Percentiles rank a stretch among this genome's conserved stretches.
These are phyloP conservation scores for Spea bombifrons DNA, from an alignment of 2,113 vertebrate genomes.

Conservation along the genomic window DNA sequence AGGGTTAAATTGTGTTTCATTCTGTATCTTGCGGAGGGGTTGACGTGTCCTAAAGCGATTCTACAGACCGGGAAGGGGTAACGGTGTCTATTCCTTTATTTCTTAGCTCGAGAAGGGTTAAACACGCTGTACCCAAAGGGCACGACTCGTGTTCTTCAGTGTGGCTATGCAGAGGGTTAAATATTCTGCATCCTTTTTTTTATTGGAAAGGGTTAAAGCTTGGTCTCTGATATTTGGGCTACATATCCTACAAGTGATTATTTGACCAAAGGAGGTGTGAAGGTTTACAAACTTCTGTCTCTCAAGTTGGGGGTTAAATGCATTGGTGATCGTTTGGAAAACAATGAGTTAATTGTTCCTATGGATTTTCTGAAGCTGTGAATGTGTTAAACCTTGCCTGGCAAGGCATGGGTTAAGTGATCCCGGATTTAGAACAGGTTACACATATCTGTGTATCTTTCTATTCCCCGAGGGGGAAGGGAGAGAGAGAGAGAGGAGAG, in stretches of 20 bases:
- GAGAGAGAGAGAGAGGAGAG: not conserved
- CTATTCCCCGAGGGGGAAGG: not conserved
- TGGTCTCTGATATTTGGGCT: too few species aligned
- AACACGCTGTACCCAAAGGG: too few species aligned
- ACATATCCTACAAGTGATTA: not conserved
- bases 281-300: too few species aligned
- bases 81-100: too few species aligned
- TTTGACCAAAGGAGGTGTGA: not conserved
- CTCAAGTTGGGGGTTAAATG: not conserved
- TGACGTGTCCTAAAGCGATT: not conserved
- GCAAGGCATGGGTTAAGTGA: not conserved
- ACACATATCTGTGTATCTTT: conserved; percentile 10
- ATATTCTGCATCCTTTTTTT: too few species aligned
- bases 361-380: not conserved
- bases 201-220: too few species aligned
- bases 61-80: too few species aligned
- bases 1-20: too few species aligned
- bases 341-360: not conserved
- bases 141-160: too few species aligned
- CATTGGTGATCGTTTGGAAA: not conserved
- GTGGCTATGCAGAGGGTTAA: too few species aligned
- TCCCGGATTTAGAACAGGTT: conserved; percentile 16
- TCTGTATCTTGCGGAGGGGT: not conserved
- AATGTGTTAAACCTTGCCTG: not conserved
- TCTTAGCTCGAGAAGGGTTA: too few species aligned